Percentiles rank a stretch among this genome's conserved stretches.
phyloP scores from a whole-genome alignment of 2,888 invertebrate genomes.

The Ecliptopera silaceata region DNA sequence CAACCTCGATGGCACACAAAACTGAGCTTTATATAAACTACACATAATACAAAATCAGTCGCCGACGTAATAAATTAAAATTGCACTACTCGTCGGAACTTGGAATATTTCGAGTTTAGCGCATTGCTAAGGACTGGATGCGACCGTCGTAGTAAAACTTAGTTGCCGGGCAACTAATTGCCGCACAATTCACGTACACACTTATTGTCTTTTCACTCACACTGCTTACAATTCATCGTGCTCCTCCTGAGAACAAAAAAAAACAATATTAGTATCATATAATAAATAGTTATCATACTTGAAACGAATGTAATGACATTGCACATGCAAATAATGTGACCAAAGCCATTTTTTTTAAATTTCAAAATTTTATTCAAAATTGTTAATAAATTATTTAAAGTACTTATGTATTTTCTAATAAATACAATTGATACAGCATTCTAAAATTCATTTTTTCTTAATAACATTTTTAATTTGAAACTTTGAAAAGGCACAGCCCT shows the following conservation, averaged over 20 bases:
- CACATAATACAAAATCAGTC: conserved; percentile 46
- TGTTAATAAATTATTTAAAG: no score
- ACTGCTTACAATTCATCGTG: conserved; percentile 75
- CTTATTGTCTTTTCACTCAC: conserved; percentile 62
- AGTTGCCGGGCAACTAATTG: conserved; percentile 1
- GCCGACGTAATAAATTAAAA: conserved; percentile 47
- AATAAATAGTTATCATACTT: no score
- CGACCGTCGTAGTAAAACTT: conserved; percentile 6
- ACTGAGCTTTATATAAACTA: conserved; percentile 29
- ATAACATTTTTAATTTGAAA: no score
- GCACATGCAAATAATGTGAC: no score
- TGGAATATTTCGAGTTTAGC: conserved; percentile 65
- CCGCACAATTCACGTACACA: conserved; percentile 34
- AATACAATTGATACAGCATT: no score
- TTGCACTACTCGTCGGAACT: conserved; percentile 45
- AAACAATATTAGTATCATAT: conserved; percentile 12
- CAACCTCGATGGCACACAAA: conserved; percentile 30
- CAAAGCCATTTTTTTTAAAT: no score
- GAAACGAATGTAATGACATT: no score
- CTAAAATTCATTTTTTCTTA: no score
- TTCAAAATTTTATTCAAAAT: no score
- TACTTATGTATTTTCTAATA: no score
- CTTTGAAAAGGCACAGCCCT: no score
- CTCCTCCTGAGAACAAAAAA: conserved; percentile 69
- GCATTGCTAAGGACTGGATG: conserved; percentile 34